Percentiles rank a stretch among this genome's conserved stretches.
Evolutionary conservation across 2,113 vertebrate genomes (phyloP).

Genomic region (Motacilla tschutschensis): DNA sequence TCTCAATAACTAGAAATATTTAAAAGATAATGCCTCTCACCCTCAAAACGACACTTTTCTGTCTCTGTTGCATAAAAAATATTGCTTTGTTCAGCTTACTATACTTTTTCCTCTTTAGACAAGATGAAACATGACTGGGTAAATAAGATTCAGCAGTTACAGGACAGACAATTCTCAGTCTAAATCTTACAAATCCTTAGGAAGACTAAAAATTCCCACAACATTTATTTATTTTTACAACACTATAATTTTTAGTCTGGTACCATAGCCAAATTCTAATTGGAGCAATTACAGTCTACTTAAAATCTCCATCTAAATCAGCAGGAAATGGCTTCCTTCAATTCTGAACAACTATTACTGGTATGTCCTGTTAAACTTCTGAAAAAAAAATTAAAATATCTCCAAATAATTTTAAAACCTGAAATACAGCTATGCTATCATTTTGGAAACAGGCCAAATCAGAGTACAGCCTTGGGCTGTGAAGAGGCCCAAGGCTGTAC

Average conservation of each 20-base stretch:
- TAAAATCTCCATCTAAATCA: slow-evolving; percentile 13
- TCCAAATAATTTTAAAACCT: slow-evolving; percentile 7
- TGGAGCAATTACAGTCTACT: neutral
- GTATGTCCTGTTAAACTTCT: neutral
- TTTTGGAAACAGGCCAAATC: slow-evolving; percentile 11
- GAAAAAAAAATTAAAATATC: neutral
- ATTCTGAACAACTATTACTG: neutral
- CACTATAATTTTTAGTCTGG: neutral
- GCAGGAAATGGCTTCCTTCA: slow-evolving; percentile 7
- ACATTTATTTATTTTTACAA: neutral
- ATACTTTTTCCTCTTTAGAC: neutral
- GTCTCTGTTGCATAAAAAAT: neutral
- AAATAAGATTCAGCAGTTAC: neutral
- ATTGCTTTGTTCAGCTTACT: neutral
- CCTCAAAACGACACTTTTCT: neutral
- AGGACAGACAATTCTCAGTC: neutral
- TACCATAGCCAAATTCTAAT: slow-evolving; percentile 8
- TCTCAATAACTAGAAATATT: neutral
- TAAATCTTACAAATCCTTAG: neutral
- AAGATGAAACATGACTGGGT: neutral
- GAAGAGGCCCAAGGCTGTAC: slow-evolving; percentile 18
- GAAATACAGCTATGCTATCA: neutral
- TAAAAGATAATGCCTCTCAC: neutral
- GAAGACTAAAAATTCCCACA: neutral
- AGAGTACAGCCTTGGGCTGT: slow-evolving; percentile 13